phyloP scores from a whole-genome alignment of 2,113 vertebrate species.

The Tupaia tana region DNA sequence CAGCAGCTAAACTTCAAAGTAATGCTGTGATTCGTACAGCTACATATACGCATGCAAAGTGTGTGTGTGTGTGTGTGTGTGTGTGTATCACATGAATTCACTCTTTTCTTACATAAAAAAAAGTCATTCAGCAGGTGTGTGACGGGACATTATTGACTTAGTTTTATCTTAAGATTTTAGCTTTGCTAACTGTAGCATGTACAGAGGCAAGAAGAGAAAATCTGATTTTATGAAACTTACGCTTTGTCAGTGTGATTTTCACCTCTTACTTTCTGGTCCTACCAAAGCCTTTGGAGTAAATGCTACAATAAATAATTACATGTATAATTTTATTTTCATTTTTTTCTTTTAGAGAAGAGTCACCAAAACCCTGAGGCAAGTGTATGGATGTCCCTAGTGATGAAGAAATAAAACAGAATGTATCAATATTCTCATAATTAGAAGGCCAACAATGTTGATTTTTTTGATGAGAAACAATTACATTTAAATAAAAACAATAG shows the following conservation, averaged over 20 bases:
- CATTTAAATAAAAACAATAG: neutral
- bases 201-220: neutral
- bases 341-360: neutral
- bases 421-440: neutral
- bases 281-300: neutral
- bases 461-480: neutral
- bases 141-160: neutral
- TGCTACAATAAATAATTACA: neutral
- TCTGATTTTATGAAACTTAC: neutral
- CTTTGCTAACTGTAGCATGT: neutral
- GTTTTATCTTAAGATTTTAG: neutral
- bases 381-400: neutral
- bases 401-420: neutral
- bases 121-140: neutral
- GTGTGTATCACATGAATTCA: neutral
- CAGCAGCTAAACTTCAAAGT: neutral
- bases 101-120: neutral
- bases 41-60: no score
- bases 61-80: neutral
- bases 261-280: neutral
- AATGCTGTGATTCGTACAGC: neutral
- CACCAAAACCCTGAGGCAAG: neutral
- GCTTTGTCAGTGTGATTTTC: neutral
- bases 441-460: neutral
- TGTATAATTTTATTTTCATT: constrained; percentile 18